Conservation (phyloP, 2,888 invertebrate species). For the Hypolimnas misippus region DNA sequence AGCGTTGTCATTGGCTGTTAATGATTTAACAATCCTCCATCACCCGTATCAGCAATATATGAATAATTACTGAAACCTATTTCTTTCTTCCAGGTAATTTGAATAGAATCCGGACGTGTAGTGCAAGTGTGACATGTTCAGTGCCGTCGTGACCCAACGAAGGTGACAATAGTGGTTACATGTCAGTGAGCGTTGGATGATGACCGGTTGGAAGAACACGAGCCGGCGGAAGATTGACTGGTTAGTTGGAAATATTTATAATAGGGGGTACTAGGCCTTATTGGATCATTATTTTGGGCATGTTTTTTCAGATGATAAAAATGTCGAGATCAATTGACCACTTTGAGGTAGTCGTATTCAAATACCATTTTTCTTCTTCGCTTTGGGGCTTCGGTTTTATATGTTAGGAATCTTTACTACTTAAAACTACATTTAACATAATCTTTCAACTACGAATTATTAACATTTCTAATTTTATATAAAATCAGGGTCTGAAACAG, state of each 20-base stretch:
- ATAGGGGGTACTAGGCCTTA: neutral
- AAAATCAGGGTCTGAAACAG: no score
- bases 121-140: conserved; percentile 65
- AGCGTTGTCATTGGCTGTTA: no score
- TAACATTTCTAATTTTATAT: no score
- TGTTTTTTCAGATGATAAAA: neutral
- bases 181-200: conserved; percentile 65
- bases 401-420: no score
- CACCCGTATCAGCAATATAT: neutral
- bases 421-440: no score
- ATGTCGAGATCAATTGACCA: no score
- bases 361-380: no score
- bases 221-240: conserved; percentile 77
- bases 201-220: conserved; percentile 68
- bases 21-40: no score
- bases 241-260: conserved; percentile 40
- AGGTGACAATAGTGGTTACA: conserved; percentile 73
- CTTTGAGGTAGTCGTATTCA: no score
- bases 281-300: no score
- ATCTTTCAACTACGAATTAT: no score
- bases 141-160: conserved; percentile 56
- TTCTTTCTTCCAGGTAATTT: conserved; percentile 33
- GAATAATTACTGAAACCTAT: neutral
- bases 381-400: no score
- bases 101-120: conserved; percentile 40